Conservation (phyloP, 2,797 vertebrate species). For the Etheostoma perlongum region DNA sequence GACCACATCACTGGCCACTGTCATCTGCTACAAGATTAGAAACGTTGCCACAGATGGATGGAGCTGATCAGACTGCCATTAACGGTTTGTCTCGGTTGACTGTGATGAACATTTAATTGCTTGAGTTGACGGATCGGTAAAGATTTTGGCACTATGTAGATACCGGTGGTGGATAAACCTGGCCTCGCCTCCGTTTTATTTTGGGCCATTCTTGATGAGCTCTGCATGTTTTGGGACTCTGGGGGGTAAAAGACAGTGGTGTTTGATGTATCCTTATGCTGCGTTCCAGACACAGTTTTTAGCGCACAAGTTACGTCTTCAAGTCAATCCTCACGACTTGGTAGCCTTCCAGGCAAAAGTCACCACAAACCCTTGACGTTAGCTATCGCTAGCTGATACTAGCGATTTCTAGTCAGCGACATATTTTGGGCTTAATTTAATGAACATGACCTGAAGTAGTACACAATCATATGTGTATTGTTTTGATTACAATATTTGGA, state of each 20-base stretch:
- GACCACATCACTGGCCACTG: conserved; percentile 32
- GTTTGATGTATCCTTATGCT: background rate
- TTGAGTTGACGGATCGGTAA: conserved; percentile 17
- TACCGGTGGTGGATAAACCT: conserved; percentile 26
- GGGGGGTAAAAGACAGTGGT: conserved; percentile 15
- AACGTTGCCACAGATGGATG: conserved; percentile 31
- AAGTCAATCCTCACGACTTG: too few species aligned
- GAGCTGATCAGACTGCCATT: conserved; percentile 28
- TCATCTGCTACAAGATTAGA: conserved; percentile 56
- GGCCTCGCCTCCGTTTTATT: conserved; percentile 4
- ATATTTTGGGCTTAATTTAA: too few species aligned
- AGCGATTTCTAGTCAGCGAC: too few species aligned
- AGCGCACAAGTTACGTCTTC: too few species aligned
- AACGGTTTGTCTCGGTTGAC: conserved; percentile 15
- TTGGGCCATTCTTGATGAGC: conserved; percentile 31
- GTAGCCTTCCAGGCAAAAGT: too few species aligned
- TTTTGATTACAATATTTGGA: too few species aligned
- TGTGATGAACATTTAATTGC: conserved; percentile 55
- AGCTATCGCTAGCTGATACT: too few species aligned
- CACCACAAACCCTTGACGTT: too few species aligned
- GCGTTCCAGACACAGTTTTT: too few species aligned
- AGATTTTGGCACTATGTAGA: conserved; percentile 42
- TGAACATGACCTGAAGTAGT: too few species aligned
- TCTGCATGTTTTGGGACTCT: conserved; percentile 29
- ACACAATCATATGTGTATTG: too few species aligned